Evolutionary conservation across 2,797 vertebrate species (phyloP), one percentile per base, ranked within the genome.

Genomic region (Mormyrops attenuatus): DNA sequence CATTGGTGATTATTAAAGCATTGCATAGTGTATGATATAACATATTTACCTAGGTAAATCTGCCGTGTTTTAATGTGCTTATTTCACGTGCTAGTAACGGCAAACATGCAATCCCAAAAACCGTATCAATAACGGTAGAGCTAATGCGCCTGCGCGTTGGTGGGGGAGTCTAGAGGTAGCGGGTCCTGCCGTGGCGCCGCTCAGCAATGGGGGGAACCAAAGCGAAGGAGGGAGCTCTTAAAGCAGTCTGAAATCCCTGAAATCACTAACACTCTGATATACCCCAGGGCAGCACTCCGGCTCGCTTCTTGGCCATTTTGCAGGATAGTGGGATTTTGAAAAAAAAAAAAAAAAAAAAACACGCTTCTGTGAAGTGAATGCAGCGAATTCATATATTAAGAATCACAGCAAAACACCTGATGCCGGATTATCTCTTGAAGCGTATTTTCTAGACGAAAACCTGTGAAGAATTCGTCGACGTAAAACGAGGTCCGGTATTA

Each of bases 141-240:
- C 57, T 52, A 87, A 17, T 89, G 52, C 89, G 89, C 89, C 13
- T 89, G 84, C 89, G 89, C 85, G 49, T 50, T 84, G 60, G 85
- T 44, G 85, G 84, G 89, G 66, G 77, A 73, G 85, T 90, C 86
- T 80, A 52, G 63, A 88, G 85, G 69, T 55, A 73, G 30, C 17
- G 50, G 82, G 22, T 85, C 82, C 17, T 85, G 82, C 13, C 9
- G 44, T 47, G 44, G 89, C 89, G 60, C 89, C 89, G 52, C 57
- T 84, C 89, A 86, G 80, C 88, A 11, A 66, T 34, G n/a, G 15
- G 34, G 55, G 52, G 49, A 60, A 86, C n/a, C 44, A 47, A 69
- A 86, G 57, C 52, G 55, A 90, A 87, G 77, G 89, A 87, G 89
- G 73, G 55, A 47, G 30, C 47, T 82, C 82, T 86, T 69, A 47